phyloP scores from a whole-genome alignment of 2,113 vertebrate species.

The Hypocryptadius cinnamomeus region DNA sequence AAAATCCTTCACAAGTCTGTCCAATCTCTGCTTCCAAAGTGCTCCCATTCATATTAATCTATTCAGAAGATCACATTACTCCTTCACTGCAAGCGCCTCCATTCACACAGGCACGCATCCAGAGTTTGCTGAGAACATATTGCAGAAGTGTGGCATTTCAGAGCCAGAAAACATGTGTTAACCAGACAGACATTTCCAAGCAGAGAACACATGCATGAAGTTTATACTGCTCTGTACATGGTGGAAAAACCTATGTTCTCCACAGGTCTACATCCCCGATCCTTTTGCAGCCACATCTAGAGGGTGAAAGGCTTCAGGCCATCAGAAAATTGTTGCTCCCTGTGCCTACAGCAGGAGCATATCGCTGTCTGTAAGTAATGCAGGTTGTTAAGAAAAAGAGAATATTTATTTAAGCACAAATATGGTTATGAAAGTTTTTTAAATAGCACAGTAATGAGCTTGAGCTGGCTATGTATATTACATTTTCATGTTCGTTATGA shows the following conservation, averaged over 20 bases:
- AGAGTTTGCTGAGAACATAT: conserved; percentile 26
- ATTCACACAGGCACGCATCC: conserved; percentile 21
- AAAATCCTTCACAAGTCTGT: background rate
- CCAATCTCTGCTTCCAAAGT: background rate
- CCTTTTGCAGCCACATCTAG: background rate
- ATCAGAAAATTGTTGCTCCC: background rate
- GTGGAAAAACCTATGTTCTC: background rate
- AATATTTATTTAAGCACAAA: background rate
- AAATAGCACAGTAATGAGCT: conserved; percentile 14
- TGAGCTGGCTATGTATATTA: background rate
- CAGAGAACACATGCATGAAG: background rate
- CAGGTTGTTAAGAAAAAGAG: background rate
- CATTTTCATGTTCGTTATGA: background rate
- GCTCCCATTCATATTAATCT: conserved; percentile 14
- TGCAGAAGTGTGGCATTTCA: background rate
- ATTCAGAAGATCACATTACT: background rate
- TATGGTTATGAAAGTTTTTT: background rate
- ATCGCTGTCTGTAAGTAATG: background rate
- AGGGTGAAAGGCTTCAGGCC: background rate
- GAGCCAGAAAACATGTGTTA: background rate
- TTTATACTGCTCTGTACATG: fast-evolving
- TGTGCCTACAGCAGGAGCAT: background rate
- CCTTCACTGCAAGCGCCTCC: background rate
- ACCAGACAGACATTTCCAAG: background rate
- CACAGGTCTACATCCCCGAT: background rate